Evolutionary conservation across 2,888 invertebrate species (phyloP).

Genomic region (Diarsia brunnea): DNA sequence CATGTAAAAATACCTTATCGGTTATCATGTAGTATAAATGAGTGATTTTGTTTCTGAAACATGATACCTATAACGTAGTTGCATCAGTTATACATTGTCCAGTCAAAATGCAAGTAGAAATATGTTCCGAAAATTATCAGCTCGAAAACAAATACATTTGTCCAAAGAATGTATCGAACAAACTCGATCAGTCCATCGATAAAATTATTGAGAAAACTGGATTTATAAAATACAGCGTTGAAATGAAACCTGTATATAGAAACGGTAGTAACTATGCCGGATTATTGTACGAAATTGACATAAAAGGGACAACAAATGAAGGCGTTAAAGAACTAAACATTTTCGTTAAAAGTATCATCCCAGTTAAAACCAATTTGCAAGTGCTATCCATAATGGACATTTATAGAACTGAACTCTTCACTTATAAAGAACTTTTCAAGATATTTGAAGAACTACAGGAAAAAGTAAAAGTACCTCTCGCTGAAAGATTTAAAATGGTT

Average conservation of each 20-base stretch:
- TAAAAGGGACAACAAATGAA: constrained; percentile 72
- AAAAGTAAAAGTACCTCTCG: constrained; percentile 70
- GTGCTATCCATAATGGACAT: constrained; percentile 63
- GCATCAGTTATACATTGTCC: not conserved
- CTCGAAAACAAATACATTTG: constrained; percentile 17
- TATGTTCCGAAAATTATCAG: constrained; percentile 16
- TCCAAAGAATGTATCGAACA: constrained; percentile 27
- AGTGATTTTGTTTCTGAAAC: not conserved
- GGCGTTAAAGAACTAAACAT: constrained; percentile 74
- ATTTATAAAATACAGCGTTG: constrained; percentile 36
- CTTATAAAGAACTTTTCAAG: constrained; percentile 74
- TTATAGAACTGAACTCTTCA: constrained; percentile 71
- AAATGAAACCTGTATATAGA: constrained; percentile 59
- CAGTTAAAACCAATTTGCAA: constrained; percentile 56
- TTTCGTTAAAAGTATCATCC: constrained; percentile 74
- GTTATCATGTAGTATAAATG: constrained; percentile 27
- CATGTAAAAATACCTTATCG: constrained; percentile 12
- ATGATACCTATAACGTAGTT: constrained; percentile 8
- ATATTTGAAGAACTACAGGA: constrained; percentile 75
- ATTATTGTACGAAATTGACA: constrained; percentile 71
- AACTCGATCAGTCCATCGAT: constrained; percentile 59
- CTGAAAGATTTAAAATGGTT: constrained; percentile 72
- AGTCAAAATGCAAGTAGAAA: constrained; percentile 41
- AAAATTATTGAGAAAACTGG: constrained; percentile 55
- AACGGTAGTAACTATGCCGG: constrained; percentile 79